Evolutionary conservation across 2,113 vertebrate genomes (phyloP).

Genomic region (Chionomys nivalis): DNA sequence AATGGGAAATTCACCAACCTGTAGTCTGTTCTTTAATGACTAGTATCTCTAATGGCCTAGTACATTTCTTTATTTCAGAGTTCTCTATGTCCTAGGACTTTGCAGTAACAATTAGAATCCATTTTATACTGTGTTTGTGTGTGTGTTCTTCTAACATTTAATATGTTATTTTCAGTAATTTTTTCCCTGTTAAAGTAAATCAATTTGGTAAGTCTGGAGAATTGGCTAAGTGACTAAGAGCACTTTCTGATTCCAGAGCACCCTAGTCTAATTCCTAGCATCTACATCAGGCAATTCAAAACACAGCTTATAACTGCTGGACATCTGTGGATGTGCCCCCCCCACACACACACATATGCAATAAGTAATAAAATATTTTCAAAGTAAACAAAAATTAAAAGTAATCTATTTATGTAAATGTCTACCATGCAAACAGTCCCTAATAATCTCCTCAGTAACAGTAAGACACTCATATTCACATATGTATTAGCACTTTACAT

Average conservation of each 20-base stretch:
- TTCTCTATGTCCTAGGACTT: background rate
- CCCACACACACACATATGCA: background rate
- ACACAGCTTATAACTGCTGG: background rate
- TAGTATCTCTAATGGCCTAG: background rate
- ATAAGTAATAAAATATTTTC: background rate
- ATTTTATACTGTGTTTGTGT: background rate
- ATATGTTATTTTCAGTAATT: background rate
- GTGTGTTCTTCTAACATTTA: background rate
- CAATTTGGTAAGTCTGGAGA: background rate
- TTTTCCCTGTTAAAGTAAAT: background rate
- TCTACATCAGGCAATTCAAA: background rate
- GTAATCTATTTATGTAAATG: background rate
- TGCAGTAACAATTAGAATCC: background rate
- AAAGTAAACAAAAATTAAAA: background rate
- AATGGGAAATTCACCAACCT: background rate
- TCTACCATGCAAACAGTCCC: background rate
- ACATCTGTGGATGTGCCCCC: background rate
- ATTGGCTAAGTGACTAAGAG: background rate
- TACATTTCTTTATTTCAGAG: background rate
- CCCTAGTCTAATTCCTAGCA: background rate
- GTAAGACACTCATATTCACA: background rate
- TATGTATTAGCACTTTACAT: background rate
- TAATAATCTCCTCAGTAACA: background rate
- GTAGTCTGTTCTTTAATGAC: background rate
- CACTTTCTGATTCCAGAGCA: background rate